Percentiles rank a stretch among this genome's conserved stretches.
These are phyloP conservation scores for Epizoanthus stellaris DNA, from an alignment of 92 coral and sea anemone species.

Conservation along the genomic window DNA sequence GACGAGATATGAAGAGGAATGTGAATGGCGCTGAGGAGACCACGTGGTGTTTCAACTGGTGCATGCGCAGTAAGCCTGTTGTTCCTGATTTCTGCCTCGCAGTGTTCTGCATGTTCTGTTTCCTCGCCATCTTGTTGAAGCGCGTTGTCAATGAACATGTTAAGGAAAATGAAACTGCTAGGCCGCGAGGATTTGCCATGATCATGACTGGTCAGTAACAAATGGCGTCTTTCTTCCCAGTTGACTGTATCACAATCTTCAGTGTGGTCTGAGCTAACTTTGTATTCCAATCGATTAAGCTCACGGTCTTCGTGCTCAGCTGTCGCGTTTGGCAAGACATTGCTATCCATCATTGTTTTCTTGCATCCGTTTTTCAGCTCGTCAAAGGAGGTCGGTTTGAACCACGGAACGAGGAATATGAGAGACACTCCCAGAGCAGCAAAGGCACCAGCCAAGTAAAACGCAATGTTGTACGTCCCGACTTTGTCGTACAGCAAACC, in stretches of 20 bases:
- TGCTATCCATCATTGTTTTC: slow-evolving; percentile 3
- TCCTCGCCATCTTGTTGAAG: slow-evolving; percentile 14
- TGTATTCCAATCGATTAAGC: no score
- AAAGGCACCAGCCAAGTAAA: slow-evolving; percentile 29
- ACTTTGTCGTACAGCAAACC: slow-evolving; percentile 37
- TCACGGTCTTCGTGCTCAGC: neutral
- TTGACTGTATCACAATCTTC: neutral
- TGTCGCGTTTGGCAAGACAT: neutral
- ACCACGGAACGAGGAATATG: slow-evolving; percentile 33
- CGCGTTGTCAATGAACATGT: slow-evolving; percentile 16
- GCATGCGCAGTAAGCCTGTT: neutral
- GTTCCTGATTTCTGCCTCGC: neutral
- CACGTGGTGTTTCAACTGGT: neutral
- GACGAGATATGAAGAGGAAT: neutral
- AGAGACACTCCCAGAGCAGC: slow-evolving; percentile 35
- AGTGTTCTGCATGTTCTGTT: neutral
- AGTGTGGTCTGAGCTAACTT: neutral
- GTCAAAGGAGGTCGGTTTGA: neutral
- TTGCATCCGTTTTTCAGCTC: neutral
- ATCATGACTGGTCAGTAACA: neutral
- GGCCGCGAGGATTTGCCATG: slow-evolving; percentile 11
- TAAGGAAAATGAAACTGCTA: slow-evolving; percentile 33
- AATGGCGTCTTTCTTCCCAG: slow-evolving; percentile 15
- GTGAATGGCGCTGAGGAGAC: neutral
- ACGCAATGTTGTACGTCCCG: slow-evolving; percentile 33